Percentiles rank a stretch among this genome's conserved stretches.
phyloP scores from a whole-genome alignment of 1,140 invertebrate genomes.

The Papilio dardanus region DNA sequence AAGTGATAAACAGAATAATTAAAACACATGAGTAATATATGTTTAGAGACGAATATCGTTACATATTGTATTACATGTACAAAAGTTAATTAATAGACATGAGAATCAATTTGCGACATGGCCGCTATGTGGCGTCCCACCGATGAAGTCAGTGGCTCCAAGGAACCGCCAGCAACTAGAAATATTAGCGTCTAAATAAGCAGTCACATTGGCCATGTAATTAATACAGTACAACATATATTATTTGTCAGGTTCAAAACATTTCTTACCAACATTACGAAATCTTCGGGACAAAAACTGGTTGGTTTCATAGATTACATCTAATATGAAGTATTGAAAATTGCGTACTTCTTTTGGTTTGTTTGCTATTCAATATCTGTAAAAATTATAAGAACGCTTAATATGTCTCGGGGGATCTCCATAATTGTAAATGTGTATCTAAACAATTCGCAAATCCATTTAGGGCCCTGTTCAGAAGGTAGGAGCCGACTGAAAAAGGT shows the following conservation, averaged over 20 bases:
- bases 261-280: too few relatives aligned
- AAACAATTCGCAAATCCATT: conserved; percentile 59
- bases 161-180: conserved; percentile 53
- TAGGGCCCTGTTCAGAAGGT: conserved; percentile 48
- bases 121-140: conserved; percentile 51
- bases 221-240: background rate
- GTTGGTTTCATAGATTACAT: too few relatives aligned
- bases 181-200: conserved; percentile 21
- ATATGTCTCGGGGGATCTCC: background rate
- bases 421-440: background rate
- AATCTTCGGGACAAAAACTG: too few relatives aligned
- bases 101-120: conserved; percentile 56
- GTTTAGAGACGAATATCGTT: conserved; percentile 36
- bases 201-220: background rate
- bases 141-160: conserved; percentile 51
- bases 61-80: conserved; percentile 38
- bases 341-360: background rate
- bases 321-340: background rate
- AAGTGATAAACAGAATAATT: conserved; percentile 3
- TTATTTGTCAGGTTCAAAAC: background rate
- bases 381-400: background rate
- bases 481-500: conserved; percentile 48
- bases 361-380: background rate
- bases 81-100: conserved; percentile 56
- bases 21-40: conserved; percentile 19